These are phyloP conservation scores for Haemorhous mexicanus DNA, from an alignment of 2,113 vertebrate species.

Conservation along the genomic window DNA sequence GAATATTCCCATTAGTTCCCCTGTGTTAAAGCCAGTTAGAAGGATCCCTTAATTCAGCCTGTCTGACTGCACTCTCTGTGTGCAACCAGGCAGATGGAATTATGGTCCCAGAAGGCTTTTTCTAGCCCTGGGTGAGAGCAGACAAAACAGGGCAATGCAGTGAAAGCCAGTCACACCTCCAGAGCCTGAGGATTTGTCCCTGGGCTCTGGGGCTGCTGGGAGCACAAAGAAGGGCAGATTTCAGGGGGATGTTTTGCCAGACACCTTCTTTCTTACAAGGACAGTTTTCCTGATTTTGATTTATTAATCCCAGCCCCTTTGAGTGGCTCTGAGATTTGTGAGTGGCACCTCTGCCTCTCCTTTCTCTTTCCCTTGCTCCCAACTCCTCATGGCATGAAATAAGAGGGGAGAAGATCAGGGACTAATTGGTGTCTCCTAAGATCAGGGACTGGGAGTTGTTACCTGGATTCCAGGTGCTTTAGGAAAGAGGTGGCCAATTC, in stretches of 20 bases:
- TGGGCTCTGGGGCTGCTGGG: not conserved
- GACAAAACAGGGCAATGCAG: not conserved
- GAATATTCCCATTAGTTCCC: constrained; percentile 38
- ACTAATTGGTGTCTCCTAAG: not conserved
- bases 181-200: not conserved
- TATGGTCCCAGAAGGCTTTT: not conserved
- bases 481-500: not conserved
- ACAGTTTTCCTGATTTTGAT: not conserved
- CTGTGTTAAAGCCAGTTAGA: constrained; percentile 4
- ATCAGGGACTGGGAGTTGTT: not conserved
- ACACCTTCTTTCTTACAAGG: rapidly evolving
- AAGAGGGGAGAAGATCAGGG: not conserved
- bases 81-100: not conserved
- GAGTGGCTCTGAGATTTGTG: not conserved
- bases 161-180: not conserved
- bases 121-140: not conserved
- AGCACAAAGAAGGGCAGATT: not conserved
- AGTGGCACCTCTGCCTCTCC: not conserved
- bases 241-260: not conserved
- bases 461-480: not conserved
- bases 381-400: not conserved
- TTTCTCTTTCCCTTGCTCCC: not conserved
- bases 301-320: not conserved
- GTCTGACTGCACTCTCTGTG: not conserved
- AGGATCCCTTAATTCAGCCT: not conserved